Percentiles rank a stretch among this genome's conserved stretches.
Conservation (phyloP, 2,888 invertebrate genomes). For the Andrena hattorfiana region DNA sequence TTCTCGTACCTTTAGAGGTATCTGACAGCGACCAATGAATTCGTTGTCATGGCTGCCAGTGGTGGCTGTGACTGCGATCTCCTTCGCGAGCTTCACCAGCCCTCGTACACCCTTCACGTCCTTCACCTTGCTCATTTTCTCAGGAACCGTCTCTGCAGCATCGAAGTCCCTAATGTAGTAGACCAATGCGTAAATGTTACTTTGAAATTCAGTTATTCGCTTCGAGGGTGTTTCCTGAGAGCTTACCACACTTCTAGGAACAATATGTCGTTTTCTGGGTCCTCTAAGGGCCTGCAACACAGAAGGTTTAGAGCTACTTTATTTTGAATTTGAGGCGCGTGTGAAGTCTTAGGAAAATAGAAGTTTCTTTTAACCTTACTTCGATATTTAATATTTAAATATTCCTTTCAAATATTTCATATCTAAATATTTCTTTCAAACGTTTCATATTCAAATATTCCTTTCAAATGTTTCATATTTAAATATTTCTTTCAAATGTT, state of each 20-base stretch:
- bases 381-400: too few relatives aligned
- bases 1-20: slow-evolving; percentile 91
- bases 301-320: background rate
- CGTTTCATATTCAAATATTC: too few relatives aligned
- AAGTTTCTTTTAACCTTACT: too few relatives aligned
- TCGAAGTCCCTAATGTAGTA: slow-evolving; percentile 91
- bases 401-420: too few relatives aligned
- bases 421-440: too few relatives aligned
- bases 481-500: too few relatives aligned
- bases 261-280: slow-evolving; percentile 90
- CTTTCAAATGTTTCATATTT: too few relatives aligned
- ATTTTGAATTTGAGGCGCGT: background rate
- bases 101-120: slow-evolving; percentile 95
- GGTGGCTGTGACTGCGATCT: slow-evolving; percentile 96
- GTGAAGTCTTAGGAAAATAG: background rate
- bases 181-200: background rate
- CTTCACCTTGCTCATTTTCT: slow-evolving; percentile 94
- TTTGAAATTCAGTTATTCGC: background rate
- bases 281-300: slow-evolving; percentile 90
- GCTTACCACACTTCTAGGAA: slow-evolving; percentile 93
- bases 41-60: slow-evolving; percentile 98
- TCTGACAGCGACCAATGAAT: slow-evolving; percentile 95
- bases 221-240: background rate
- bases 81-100: slow-evolving; percentile 93
- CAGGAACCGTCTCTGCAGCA: slow-evolving; percentile 94